A percentile compares a stretch with the other conserved stretches of the same genome.
Evolutionary conservation across 2,113 vertebrate genomes (phyloP).

Genomic region (Elanus axillaris): DNA sequence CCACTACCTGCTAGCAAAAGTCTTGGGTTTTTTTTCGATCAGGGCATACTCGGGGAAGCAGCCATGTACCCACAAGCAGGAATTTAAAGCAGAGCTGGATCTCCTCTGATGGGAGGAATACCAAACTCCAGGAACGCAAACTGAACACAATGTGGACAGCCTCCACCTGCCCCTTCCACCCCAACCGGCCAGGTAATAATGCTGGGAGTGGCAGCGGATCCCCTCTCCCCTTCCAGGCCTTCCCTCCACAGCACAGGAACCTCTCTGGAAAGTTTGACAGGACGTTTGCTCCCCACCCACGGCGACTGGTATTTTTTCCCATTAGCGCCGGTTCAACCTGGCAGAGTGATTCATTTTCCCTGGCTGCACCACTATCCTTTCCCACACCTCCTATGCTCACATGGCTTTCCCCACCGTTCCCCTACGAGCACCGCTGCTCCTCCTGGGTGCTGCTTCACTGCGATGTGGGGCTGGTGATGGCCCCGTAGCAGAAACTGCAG

Average conservation of each 20-base stretch:
- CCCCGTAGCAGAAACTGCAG: neutral
- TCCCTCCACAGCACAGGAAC: neutral
- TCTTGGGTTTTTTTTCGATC: neutral
- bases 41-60: neutral
- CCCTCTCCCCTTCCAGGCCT: constrained; percentile 12
- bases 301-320: neutral
- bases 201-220: neutral
- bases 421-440: neutral
- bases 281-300: neutral
- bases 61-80: neutral
- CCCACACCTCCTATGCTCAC: neutral
- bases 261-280: constrained; percentile 47
- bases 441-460: neutral
- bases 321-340: neutral
- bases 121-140: neutral
- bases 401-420: fast-evolving
- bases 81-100: neutral
- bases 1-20: neutral
- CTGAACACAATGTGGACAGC: neutral
- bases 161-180: neutral
- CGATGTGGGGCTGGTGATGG: fast-evolving
- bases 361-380: neutral
- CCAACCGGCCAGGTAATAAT: neutral
- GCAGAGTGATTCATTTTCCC: neutral
- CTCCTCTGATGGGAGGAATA: neutral